These are phyloP conservation scores for Hypocryptadius cinnamomeus DNA, from an alignment of 2,113 vertebrate genomes.

Conservation along the genomic window DNA sequence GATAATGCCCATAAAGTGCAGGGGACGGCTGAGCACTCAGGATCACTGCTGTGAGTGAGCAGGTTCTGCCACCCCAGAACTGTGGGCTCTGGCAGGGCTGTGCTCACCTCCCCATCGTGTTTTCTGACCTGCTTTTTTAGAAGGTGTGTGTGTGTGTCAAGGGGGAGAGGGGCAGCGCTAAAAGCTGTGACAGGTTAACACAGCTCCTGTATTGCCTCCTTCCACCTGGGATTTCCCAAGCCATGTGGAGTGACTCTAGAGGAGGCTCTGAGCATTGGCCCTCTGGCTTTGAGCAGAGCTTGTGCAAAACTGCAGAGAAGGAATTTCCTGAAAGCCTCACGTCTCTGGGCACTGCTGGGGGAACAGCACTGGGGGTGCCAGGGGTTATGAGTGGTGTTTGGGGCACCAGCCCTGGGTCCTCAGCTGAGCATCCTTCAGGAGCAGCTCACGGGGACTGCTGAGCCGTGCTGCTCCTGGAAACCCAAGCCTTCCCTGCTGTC, in stretches of 20 bases:
- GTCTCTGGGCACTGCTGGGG: not conserved
- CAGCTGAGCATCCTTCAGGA: not conserved
- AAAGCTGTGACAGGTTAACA: not conserved
- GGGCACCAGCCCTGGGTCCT: not conserved
- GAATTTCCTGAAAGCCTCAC: not conserved
- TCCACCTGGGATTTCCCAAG: not conserved
- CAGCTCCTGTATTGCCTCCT: not conserved
- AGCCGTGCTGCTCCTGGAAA: not conserved
- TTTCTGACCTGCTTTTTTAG: not conserved
- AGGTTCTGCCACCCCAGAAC: not conserved
- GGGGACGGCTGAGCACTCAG: not conserved
- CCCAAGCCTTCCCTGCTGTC: not conserved
- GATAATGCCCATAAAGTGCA: not conserved
- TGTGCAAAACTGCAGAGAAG: not conserved
- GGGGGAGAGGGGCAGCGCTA: not conserved
- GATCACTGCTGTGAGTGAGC: not conserved
- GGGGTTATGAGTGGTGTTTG: not conserved
- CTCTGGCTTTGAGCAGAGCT: not conserved
- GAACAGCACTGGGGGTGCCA: not conserved
- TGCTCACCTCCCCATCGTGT: not conserved
- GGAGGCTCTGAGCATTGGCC: not conserved
- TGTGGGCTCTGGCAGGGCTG: not conserved
- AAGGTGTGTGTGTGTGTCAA: accelerated
- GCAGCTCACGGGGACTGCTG: not conserved
- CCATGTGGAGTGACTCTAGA: not conserved